phyloP scores from a whole-genome alignment of 1,140 invertebrate species.

The Drosophila nebulosa region DNA sequence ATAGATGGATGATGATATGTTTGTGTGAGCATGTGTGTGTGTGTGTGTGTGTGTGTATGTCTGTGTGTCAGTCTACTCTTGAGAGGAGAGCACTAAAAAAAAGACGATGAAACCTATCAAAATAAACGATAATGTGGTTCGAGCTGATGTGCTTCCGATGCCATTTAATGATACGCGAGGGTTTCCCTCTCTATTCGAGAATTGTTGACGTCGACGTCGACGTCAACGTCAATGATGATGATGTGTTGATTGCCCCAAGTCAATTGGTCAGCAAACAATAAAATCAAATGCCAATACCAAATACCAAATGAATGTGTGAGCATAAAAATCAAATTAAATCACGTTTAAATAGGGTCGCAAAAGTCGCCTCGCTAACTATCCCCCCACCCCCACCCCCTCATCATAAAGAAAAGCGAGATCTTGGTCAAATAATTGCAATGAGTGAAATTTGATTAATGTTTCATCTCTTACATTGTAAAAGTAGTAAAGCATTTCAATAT shows the following conservation, averaged over 20 bases:
- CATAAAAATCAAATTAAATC: conserved; percentile 65
- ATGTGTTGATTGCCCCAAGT: conserved; percentile 71
- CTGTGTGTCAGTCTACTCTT: conserved; percentile 25
- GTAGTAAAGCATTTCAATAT: neutral
- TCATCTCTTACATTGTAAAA: neutral
- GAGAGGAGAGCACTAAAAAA: conserved; percentile 8
- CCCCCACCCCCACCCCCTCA: neutral
- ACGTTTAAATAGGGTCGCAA: conserved; percentile 43
- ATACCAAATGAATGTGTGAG: conserved; percentile 12
- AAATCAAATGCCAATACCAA: conserved; percentile 44
- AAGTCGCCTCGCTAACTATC: too few species aligned
- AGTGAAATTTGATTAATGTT: neutral
- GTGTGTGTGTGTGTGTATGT: conserved; percentile 27
- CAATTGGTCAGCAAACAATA: conserved; percentile 69
- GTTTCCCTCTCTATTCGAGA: neutral
- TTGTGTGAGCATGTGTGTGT: conserved; percentile 28
- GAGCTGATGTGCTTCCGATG: conserved; percentile 50
- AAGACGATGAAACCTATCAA: conserved; percentile 56
- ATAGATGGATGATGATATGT: conserved; percentile 9
- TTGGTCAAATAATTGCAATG: neutral
- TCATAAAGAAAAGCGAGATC: neutral
- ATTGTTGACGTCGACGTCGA: too few species aligned
- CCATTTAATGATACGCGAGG: conserved; percentile 51
- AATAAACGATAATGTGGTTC: conserved; percentile 70
- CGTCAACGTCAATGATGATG: conserved; percentile 10